Conservation (phyloP, 92 coral and sea anemone genomes). For the Zoanthus solanderi region DNA sequence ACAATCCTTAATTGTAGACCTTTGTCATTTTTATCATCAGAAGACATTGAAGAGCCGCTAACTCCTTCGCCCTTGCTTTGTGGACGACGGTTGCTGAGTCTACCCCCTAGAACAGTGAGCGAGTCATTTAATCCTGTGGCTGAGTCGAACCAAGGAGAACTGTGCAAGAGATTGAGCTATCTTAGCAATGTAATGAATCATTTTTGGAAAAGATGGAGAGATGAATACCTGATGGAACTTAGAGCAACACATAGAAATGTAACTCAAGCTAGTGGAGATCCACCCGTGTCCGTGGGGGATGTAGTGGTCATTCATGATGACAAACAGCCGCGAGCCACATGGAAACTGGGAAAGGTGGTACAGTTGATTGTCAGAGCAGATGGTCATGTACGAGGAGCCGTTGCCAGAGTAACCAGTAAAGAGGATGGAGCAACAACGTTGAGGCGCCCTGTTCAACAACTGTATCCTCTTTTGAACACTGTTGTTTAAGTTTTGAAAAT, state of each 20-base stretch:
- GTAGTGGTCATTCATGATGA: conserved; percentile 27
- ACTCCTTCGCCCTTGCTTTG: conserved; percentile 73
- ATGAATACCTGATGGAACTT: conserved; percentile 64
- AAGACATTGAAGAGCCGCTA: conserved; percentile 66
- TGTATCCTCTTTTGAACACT: conserved; percentile 56
- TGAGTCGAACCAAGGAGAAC: conserved; percentile 22
- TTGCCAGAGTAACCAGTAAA: conserved; percentile 60
- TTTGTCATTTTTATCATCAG: conserved; percentile 59
- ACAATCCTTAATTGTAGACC: conserved; percentile 23
- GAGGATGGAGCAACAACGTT: conserved; percentile 49
- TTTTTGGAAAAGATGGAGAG: conserved; percentile 72
- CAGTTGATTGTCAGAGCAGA: conserved; percentile 58
- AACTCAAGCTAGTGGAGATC: not conserved
- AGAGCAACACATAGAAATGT: conserved; percentile 49
- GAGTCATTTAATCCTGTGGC: conserved; percentile 8
- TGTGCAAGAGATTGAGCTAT: conserved; percentile 50
- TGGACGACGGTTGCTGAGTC: conserved; percentile 62
- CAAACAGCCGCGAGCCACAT: conserved; percentile 39
- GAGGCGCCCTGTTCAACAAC: conserved; percentile 70
- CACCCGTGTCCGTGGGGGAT: conserved; percentile 53
- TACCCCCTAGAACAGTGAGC: conserved; percentile 30
- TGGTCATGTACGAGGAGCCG: conserved; percentile 66
- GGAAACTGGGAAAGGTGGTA: conserved; percentile 56
- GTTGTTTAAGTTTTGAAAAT: not conserved
- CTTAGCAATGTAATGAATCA: conserved; percentile 49